Evolutionary conservation across 2,888 invertebrate genomes (phyloP), one percentile per base, ranked within the genome.

Genomic region (Biston betularia): DNA sequence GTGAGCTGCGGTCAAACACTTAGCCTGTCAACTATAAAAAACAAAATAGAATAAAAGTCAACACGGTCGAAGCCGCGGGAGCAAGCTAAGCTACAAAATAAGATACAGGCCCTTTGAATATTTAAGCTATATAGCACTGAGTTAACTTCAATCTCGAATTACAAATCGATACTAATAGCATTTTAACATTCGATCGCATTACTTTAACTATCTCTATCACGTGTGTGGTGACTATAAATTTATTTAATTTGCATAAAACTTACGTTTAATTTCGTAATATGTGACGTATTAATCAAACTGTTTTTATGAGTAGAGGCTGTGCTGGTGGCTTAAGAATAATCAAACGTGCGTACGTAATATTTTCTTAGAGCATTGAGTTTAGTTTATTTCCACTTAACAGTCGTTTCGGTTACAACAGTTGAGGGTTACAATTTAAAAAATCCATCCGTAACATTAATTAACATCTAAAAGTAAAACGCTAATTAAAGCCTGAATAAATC

Each of bases 151-250:
- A 80, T 87, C 84, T 90, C 84, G 77, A 82, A 86, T 89, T 87
- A 88, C 89, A 88, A 88, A 89, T 88, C 82, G 84, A 83, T 82
- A 82, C 86, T 88, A 87, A 89, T 89, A 83, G 83, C 78, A 77
- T 77, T 74, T 77, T 79, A 81, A 81, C 77, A 80, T 80, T 78
- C 78, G 74, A 83, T 89, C 84, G 77, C 78, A 79, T 90, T 87
- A 85, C 88, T 80, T 79, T 82, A 83, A 83, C 79, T 85, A 82
- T 78, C 79, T 79, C 82, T 81, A 76, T 89, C 63, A 88, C 88
- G 87, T 90, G 90, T 90, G 89, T 89, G 87, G 88, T 76, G 81
- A 78, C 84, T 73, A 87, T 89, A 86, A 88, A 88, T 83, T 71
- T 73, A 71, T 75, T 71, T 71, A 72, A 90, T 92, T 92, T 91